Percentiles rank a stretch among this genome's conserved stretches.
Conservation (phyloP, 2,797 vertebrate species). For the Sciurus carolinensis region DNA sequence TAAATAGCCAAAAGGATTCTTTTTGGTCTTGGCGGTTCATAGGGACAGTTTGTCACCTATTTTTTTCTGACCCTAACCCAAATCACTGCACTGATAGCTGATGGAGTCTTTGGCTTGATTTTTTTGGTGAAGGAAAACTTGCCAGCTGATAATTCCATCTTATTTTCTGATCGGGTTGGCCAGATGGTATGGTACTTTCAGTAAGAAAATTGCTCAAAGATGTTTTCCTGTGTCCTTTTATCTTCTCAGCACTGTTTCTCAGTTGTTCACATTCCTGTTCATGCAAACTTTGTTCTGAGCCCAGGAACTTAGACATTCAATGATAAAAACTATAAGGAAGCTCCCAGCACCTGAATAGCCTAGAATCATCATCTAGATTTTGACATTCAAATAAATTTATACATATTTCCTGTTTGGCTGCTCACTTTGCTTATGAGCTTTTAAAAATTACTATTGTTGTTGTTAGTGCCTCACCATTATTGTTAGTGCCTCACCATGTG, state of each 20-base stretch:
- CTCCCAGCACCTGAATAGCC: neutral
- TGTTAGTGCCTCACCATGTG: neutral
- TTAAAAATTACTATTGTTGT: neutral
- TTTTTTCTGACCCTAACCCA: conserved; percentile 6
- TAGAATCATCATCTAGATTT: neutral
- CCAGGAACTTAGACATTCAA: conserved; percentile 22
- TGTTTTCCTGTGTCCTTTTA: conserved; percentile 51
- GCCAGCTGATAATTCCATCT: conserved; percentile 13
- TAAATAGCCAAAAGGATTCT: conserved; percentile 4
- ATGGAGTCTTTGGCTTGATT: neutral
- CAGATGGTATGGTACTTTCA: conserved; percentile 77
- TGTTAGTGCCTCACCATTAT: neutral
- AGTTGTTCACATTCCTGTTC: conserved; percentile 9
- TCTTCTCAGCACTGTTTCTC: conserved; percentile 61
- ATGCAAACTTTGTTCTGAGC: neutral
- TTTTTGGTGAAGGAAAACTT: conserved; percentile 55
- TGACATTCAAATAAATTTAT: neutral
- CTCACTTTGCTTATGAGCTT: conserved; percentile 31
- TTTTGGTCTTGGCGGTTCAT: neutral
- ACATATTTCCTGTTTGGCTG: neutral
- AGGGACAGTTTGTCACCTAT: neutral
- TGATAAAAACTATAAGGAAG: neutral
- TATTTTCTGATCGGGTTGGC: conserved; percentile 45
- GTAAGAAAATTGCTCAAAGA: conserved; percentile 60
- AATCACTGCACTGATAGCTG: neutral